Conservation (phyloP, 2,113 vertebrate species). For the Hemicordylus capensis region DNA sequence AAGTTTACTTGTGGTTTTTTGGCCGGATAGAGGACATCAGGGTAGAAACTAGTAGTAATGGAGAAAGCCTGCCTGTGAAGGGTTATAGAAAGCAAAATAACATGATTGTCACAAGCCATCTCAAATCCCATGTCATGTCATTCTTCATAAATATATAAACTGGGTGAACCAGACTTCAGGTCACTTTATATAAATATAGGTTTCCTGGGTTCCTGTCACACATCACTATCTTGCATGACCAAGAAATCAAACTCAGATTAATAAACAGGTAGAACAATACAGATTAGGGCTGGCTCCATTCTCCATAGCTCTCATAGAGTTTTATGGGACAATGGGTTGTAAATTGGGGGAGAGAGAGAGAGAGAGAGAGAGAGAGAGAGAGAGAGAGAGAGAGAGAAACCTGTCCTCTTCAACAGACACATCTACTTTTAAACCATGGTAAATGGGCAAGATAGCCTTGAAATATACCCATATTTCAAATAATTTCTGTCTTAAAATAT, state of each 20-base stretch:
- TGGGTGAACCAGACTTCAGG: neutral
- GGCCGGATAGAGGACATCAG: neutral
- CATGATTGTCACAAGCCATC: neutral
- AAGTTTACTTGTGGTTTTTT: neutral
- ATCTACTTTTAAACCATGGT: too few relatives aligned
- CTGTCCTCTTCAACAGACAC: neutral
- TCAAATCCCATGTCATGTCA: neutral
- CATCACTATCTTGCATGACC: neutral
- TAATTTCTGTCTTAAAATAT: too few relatives aligned
- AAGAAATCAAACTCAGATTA: neutral
- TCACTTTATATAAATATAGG: neutral
- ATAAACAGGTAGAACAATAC: neutral
- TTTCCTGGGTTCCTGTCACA: neutral
- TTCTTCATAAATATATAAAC: neutral
- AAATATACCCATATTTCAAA: too few relatives aligned
- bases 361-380: too few relatives aligned
- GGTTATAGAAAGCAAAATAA: neutral
- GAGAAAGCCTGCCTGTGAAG: neutral
- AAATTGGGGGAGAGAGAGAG: too few relatives aligned
- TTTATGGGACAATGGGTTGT: neutral
- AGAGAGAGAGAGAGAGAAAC: too few relatives aligned
- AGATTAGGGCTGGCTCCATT: neutral
- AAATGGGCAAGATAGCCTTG: too few relatives aligned
- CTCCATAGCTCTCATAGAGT: neutral
- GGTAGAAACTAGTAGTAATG: neutral